Conservation (phyloP, 2,888 invertebrate species). For the Exocentrus adspersus region DNA sequence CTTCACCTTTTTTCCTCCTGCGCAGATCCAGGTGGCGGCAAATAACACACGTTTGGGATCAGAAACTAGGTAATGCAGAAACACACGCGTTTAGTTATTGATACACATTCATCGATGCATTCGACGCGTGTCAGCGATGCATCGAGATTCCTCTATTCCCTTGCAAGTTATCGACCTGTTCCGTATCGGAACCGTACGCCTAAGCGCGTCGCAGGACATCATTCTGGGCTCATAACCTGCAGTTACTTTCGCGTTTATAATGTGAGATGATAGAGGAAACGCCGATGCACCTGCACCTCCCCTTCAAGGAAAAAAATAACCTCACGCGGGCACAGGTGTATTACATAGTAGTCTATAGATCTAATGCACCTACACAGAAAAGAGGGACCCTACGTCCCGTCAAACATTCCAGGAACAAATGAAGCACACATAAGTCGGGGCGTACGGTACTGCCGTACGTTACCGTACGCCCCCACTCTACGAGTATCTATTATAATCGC, state of each 20-base stretch:
- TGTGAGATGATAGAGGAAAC: constrained; percentile 18
- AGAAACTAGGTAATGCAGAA: constrained; percentile 62
- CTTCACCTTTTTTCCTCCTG: constrained; percentile 75
- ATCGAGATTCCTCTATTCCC: constrained; percentile 12
- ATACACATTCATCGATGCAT: constrained; percentile 2
- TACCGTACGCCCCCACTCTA: constrained; percentile 57
- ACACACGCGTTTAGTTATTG: constrained; percentile 57
- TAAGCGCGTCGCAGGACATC: too few species aligned
- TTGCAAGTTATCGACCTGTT: too few species aligned
- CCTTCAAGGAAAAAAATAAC: constrained; percentile 35
- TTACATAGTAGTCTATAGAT: constrained; percentile 36
- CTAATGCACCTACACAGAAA: constrained; percentile 62
- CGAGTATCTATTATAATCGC: constrained; percentile 51
- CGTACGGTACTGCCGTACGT: constrained; percentile 7
- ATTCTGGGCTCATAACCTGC: too few species aligned
- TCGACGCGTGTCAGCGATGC: constrained; percentile 1
- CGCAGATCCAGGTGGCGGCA: constrained; percentile 63
- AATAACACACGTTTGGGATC: constrained; percentile 63
- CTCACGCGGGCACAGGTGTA: constrained; percentile 44
- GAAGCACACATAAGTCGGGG: constrained; percentile 63
- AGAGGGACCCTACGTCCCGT: constrained; percentile 58
- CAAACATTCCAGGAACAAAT: constrained; percentile 65
- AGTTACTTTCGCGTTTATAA: too few species aligned
- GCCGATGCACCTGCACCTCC: neutral
- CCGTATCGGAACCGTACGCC: too few species aligned